These are phyloP conservation scores for Poecilia picta DNA, from an alignment of 2,797 vertebrate species.

Conservation along the genomic window DNA sequence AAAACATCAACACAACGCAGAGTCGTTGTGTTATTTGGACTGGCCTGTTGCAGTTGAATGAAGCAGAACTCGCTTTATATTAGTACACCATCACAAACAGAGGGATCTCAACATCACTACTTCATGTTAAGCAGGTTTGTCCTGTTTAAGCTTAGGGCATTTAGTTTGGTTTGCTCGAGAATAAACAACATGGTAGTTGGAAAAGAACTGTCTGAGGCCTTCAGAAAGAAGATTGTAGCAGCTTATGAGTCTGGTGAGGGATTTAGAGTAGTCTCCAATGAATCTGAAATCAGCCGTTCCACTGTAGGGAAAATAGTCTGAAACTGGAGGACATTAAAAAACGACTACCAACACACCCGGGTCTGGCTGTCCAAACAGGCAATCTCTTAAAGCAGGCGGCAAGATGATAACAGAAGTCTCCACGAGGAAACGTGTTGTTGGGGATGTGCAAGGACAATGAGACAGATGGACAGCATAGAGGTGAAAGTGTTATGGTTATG, in stretches of 20 bases:
- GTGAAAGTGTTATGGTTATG: background rate
- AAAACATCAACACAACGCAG: no score
- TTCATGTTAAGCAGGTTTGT: background rate
- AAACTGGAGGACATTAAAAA: background rate
- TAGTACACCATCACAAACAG: background rate
- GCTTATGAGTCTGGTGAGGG: conserved; percentile 4
- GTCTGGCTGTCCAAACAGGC: background rate
- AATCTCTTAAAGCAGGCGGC: background rate
- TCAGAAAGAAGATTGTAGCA: background rate
- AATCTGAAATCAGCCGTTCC: background rate
- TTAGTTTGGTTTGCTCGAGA: background rate
- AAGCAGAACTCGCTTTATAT: no score
- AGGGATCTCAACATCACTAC: background rate
- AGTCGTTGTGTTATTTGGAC: no score
- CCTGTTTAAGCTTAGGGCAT: background rate
- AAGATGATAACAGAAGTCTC: background rate
- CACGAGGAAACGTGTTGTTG: background rate
- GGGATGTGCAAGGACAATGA: background rate
- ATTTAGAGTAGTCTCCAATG: background rate
- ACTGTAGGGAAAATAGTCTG: background rate
- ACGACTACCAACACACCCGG: no score
- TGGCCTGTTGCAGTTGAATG: no score
- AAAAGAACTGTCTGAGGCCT: background rate
- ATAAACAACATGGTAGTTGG: background rate
- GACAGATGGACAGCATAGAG: background rate